Evolutionary conservation across 2,888 invertebrate genomes (phyloP), one percentile per base, ranked within the genome.

Genomic region (Meloe dianella): DNA sequence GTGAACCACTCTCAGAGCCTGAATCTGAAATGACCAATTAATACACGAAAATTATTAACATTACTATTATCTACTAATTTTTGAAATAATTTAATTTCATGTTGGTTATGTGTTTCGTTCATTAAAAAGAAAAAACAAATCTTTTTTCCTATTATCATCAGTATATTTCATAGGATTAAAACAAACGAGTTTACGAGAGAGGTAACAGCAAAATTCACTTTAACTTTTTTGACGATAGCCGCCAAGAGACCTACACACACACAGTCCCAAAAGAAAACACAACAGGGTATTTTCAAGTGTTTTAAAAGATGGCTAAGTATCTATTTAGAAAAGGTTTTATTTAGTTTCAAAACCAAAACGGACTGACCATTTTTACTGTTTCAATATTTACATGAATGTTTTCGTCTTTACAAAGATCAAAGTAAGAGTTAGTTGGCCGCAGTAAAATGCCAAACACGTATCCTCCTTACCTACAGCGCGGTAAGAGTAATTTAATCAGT

Each of bases 1-100:
- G 94, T 62, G 93, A 94, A 29, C 95, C 95, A 71, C 94, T 94
- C 83, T 95, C 95, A 74, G 94, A 95, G 77, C 92, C 93, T n/a
- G 95, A 95, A 86, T 95, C 95, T 95, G 88, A n/a, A 85, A 85
- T 17, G 17, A 27, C 10, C 63, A 29, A 12, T 29, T 20, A 27
- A 29, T 22, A 20, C 57, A 32, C 2, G 60, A 54, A 41, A 27
- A 54, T 27, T 22, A 47, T 47, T 47, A 47, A 20, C 20, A 32
- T n/a, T 32, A 35, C 51, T 22, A 2, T 35, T 24, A 4, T 61
- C 14, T 17, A 27, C 4, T 3, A 27, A n/a, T 17, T 5, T 47
- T 20, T 47, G 8, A 20, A 47, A 47, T 20, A 47, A 20, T 47
- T n/a, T n/a, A 35, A 35, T 14, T 3, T 35, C 1, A 35, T 14